These are phyloP conservation scores for Engystomops pustulosus DNA, from an alignment of 2,113 vertebrate genomes.

Conservation along the genomic window DNA sequence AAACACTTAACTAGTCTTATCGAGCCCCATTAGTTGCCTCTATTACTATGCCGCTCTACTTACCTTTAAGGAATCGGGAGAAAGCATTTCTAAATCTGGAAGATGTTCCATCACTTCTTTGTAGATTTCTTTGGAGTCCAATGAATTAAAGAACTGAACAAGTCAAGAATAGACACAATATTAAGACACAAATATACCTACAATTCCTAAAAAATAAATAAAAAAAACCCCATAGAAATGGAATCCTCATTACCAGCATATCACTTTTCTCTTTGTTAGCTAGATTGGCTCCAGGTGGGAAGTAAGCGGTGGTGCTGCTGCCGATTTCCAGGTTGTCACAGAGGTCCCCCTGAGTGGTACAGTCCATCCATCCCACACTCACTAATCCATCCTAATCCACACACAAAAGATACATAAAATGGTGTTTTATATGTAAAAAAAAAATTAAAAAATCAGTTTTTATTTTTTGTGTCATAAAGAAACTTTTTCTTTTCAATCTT, in stretches of 20 bases:
- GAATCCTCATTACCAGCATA: slow-evolving; percentile 80
- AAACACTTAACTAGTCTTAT: no score
- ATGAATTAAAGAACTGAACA: slow-evolving; percentile 83
- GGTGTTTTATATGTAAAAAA: no score
- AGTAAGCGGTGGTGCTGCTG: slow-evolving; percentile 85
- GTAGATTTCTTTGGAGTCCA: slow-evolving; percentile 94
- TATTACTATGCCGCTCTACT: not conserved
- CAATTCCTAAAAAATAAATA: slow-evolving; percentile 58
- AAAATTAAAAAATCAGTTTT: no score
- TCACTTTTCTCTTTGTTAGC: slow-evolving; percentile 77
- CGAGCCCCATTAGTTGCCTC: no score
- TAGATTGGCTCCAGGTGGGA: slow-evolving; percentile 89
- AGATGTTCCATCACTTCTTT: slow-evolving; percentile 84
- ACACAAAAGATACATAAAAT: not conserved
- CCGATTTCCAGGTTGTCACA: slow-evolving; percentile 89
- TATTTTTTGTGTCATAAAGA: no score
- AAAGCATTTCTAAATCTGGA: slow-evolving; percentile 86
- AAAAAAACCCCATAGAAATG: slow-evolving; percentile 65
- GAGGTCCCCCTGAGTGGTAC: slow-evolving; percentile 82
- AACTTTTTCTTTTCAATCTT: no score
- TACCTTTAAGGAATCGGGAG: slow-evolving; percentile 84
- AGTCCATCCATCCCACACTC: slow-evolving; percentile 95
- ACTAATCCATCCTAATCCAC: slow-evolving; percentile 86
- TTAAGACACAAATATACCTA: slow-evolving; percentile 63
- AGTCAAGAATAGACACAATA: slow-evolving; percentile 54